Evolutionary conservation across 2,888 invertebrate genomes (phyloP).

Genomic region (Troilus luridus): DNA sequence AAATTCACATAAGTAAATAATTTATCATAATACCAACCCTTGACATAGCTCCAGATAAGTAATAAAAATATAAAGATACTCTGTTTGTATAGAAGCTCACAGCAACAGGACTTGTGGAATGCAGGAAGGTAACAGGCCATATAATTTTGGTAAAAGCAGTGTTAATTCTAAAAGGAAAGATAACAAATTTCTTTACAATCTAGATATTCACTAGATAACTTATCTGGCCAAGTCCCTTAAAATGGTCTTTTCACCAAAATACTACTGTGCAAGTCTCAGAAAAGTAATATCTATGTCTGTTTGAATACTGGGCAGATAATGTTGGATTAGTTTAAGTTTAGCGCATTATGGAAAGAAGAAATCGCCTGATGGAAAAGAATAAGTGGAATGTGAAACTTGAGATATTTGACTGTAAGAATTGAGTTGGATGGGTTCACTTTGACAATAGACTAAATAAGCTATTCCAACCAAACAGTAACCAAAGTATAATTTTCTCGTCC

Average conservation of each 20-base stretch:
- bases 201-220: not conserved
- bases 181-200: not conserved
- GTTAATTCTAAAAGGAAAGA: not conserved
- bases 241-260: not conserved
- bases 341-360: no score
- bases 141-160: not conserved
- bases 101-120: not conserved
- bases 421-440: no score
- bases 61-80: not conserved
- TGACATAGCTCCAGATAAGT: not conserved
- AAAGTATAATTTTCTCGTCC: no score
- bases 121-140: not conserved
- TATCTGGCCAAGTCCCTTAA: not conserved
- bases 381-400: no score
- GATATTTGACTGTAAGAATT: no score
- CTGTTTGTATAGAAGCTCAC: not conserved
- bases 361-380: no score
- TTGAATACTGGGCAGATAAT: no score
- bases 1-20: not conserved
- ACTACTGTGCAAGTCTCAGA: not conserved
- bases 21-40: not conserved
- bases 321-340: no score
- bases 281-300: not conserved
- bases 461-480: no score
- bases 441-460: no score